Percentiles rank a stretch among this genome's conserved stretches.
Conservation (phyloP, 1,140 invertebrate genomes). For the Callitettix versicolor region DNA sequence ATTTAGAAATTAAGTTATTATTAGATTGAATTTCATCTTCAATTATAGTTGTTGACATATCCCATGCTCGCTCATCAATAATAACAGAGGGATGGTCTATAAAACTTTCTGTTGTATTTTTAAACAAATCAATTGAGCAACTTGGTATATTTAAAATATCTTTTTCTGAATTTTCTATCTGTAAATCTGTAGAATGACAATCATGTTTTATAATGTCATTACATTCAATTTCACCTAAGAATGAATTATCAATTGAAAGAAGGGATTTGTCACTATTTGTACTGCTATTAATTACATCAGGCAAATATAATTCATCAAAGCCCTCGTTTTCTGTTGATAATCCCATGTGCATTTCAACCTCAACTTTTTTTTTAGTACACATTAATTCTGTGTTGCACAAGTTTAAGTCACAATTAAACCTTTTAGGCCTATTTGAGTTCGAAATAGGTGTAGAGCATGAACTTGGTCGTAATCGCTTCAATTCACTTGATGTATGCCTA, state of each 20-base stretch:
- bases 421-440: too few relatives aligned
- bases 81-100: neutral
- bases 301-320: too few relatives aligned
- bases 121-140: conserved; percentile 1
- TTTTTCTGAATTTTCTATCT: neutral
- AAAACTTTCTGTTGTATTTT: neutral
- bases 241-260: conserved; percentile 6
- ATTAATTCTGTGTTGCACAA: too few relatives aligned
- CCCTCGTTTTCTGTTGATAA: too few relatives aligned
- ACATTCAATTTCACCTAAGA: conserved; percentile 4
- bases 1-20: neutral
- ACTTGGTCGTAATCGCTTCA: too few relatives aligned
- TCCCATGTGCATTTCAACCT: too few relatives aligned
- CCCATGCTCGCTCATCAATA: conserved; percentile 9
- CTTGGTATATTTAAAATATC: neutral
- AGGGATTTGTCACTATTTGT: neutral
- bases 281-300: too few relatives aligned
- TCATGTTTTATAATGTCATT: neutral
- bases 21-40: conserved; percentile 1
- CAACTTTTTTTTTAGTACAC: too few relatives aligned
- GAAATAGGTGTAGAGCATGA: too few relatives aligned
- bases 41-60: conserved; percentile 10
- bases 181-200: neutral
- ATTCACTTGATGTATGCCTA: too few relatives aligned
- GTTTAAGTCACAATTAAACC: too few relatives aligned